A percentile compares a stretch with the other conserved stretches of the same genome.
phyloP scores from a whole-genome alignment of 2,113 vertebrate genomes.

The Panthera tigris region DNA sequence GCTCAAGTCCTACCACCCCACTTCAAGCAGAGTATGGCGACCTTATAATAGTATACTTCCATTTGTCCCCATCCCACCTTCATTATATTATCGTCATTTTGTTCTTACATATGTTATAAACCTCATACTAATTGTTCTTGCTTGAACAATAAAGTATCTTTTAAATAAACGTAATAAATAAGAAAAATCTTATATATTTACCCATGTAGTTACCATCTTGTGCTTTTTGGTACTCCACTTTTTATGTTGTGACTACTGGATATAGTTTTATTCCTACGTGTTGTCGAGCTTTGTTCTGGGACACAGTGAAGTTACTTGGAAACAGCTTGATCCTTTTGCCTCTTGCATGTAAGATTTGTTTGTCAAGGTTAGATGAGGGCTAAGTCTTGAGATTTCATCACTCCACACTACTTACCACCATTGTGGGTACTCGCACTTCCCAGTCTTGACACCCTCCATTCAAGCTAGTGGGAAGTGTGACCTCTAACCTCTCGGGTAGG shows the following conservation, averaged over 20 bases:
- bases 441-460: not conserved
- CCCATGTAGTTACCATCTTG: not conserved
- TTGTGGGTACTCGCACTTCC: not conserved
- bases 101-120: not conserved
- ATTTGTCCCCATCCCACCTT: not conserved
- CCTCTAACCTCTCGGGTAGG: not conserved
- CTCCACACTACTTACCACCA: not conserved
- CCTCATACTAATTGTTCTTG: not conserved
- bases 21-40: not conserved
- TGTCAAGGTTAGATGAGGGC: not conserved
- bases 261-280: not conserved
- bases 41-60: not conserved
- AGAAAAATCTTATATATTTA: not conserved
- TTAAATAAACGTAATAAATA: not conserved
- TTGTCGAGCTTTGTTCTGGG: not conserved
- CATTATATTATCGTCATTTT: not conserved
- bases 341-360: not conserved
- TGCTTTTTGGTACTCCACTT: not conserved
- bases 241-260: not conserved
- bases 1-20: not conserved
- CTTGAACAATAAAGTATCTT: not conserved
- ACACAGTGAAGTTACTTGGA: not conserved
- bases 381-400: not conserved
- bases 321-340: not conserved
- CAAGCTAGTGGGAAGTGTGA: not conserved